phyloP scores from a whole-genome alignment of 2,888 invertebrate genomes.

The Diarsia dahlii region DNA sequence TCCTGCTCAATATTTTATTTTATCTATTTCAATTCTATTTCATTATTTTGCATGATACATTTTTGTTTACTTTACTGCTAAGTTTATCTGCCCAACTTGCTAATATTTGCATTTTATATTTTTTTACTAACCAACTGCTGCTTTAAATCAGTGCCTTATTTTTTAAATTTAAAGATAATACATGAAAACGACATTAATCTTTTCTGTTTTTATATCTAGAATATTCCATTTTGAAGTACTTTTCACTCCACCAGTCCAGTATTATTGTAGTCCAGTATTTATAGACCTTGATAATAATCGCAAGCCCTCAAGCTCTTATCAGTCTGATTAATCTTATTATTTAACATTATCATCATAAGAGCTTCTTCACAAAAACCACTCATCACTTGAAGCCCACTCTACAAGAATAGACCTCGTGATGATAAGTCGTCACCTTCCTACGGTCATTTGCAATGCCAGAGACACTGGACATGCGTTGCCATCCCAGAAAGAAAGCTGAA shows the following conservation, averaged over 20 bases:
- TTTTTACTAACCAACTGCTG: no score
- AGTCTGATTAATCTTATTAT: neutral
- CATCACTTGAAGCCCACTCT: neutral
- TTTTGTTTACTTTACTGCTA: no score
- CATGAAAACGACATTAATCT: no score
- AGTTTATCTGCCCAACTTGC: no score
- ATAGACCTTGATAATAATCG: conserved; percentile 10
- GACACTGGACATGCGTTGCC: neutral
- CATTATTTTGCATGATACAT: no score
- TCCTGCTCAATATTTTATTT: no score
- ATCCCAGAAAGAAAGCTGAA: neutral
- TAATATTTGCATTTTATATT: no score
- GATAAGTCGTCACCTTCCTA: neutral
- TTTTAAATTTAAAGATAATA: no score
- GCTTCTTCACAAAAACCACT: neutral
- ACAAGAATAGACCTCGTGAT: neutral
- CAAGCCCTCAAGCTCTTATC: conserved; percentile 14
- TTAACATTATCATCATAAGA: neutral
- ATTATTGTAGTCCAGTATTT: neutral
- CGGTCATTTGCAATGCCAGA: neutral
- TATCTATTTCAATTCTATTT: no score
- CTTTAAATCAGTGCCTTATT: no score
- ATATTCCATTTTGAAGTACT: conserved; percentile 1
- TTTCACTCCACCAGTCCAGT: neutral
- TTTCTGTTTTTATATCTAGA: neutral